A percentile compares a stretch with the other conserved stretches of the same genome.
Conservation (phyloP, 2,113 vertebrate genomes). For the Thinocorus orbignyianus region DNA sequence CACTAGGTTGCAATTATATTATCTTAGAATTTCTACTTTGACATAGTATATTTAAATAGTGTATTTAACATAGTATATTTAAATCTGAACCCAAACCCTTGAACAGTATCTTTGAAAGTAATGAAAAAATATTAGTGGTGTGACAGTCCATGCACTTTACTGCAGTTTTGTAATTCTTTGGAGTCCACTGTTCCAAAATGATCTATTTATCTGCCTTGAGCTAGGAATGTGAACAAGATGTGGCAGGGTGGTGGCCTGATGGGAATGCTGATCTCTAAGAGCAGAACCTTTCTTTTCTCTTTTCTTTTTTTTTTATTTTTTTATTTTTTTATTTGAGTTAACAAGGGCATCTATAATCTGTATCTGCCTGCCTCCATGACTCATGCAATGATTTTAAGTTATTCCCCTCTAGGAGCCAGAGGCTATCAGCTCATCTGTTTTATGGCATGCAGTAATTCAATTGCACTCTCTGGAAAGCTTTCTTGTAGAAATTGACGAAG, state of each 20-base stretch:
- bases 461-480: background rate
- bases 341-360: background rate
- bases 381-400: background rate
- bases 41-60: background rate
- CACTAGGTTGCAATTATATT: background rate
- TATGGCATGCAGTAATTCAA: background rate
- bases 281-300: background rate
- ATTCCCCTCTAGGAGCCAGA: background rate
- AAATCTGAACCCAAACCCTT: background rate
- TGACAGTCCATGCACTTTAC: background rate
- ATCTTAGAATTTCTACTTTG: background rate
- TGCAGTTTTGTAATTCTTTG: background rate
- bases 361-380: background rate
- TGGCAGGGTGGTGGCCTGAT: background rate
- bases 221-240: background rate
- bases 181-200: background rate
- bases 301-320: background rate
- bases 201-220: background rate
- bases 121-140: background rate
- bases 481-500: background rate
- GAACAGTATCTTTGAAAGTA: background rate
- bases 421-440: slow-evolving; percentile 2
- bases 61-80: background rate
- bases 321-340: background rate
- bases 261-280: background rate